Evolutionary conservation across 2,888 invertebrate genomes (phyloP).

Genomic region (Chymomyza fuscimana): DNA sequence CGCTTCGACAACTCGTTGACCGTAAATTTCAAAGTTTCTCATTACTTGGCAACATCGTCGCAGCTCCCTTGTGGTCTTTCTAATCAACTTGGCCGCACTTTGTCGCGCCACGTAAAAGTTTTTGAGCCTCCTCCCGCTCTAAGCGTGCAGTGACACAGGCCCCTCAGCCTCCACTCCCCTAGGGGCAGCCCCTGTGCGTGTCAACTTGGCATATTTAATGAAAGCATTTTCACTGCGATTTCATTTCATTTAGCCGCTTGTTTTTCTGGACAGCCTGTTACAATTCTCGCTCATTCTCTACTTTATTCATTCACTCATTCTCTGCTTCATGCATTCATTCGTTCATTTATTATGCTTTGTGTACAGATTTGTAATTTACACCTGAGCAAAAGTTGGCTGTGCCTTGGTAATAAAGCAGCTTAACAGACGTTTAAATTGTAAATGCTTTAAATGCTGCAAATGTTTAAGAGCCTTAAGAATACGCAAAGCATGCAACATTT

Average conservation of each 20-base stretch:
- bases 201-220: slow-evolving; percentile 51
- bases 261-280: slow-evolving; percentile 34
- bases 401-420: slow-evolving; percentile 29
- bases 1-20: slow-evolving; percentile 66
- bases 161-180: not conserved
- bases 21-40: slow-evolving; percentile 73
- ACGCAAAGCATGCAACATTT: not conserved
- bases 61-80: slow-evolving; percentile 41
- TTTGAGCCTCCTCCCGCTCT: not conserved
- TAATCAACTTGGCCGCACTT: slow-evolving; percentile 72
- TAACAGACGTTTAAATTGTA: slow-evolving; percentile 34
- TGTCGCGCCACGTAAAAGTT: slow-evolving; percentile 47
- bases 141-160: no score
- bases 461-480: not conserved
- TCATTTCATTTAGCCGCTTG: slow-evolving; percentile 68
- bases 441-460: slow-evolving; percentile 3
- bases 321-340: not conserved
- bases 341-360: slow-evolving; percentile 66
- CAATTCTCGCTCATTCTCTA: not conserved
- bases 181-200: not conserved
- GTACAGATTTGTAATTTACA: slow-evolving; percentile 71
- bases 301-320: not conserved
- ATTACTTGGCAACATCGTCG: slow-evolving; percentile 48
- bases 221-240: slow-evolving; percentile 69
- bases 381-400: slow-evolving; percentile 38